Conservation (phyloP, 2,797 vertebrate species). For the Chloroceryle amazona region DNA sequence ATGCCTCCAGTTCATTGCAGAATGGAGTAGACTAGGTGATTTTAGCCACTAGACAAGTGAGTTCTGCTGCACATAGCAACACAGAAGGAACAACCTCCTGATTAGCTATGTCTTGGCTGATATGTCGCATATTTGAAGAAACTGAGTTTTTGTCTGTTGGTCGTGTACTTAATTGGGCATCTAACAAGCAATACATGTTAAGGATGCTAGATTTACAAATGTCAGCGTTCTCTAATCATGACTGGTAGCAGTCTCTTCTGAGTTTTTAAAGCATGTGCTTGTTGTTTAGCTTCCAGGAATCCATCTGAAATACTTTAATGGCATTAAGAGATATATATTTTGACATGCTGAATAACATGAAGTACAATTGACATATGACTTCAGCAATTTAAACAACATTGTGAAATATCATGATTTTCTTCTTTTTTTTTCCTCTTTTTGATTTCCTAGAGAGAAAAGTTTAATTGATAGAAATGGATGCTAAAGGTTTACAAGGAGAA, state of each 20-base stretch:
- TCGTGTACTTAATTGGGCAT: not conserved
- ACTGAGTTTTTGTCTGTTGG: not conserved
- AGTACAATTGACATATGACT: not conserved
- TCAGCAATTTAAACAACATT: not conserved
- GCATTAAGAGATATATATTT: not conserved
- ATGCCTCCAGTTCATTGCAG: not conserved
- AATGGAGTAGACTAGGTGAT: not conserved
- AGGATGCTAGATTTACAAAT: not conserved
- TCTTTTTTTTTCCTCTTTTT: not conserved
- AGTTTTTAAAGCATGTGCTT: not conserved
- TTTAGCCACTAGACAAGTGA: not conserved
- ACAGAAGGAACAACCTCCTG: not conserved
- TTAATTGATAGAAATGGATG: constrained; percentile 69
- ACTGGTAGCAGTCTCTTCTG: not conserved
- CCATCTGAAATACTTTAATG: not conserved
- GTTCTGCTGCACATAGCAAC: not conserved
- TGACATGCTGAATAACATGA: not conserved
- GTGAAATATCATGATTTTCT: not conserved
- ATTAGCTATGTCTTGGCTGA: not conserved
- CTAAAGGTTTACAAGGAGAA: constrained; percentile 17
- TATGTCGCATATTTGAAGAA: not conserved
- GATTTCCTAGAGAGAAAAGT: not conserved
- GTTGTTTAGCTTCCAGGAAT: not conserved
- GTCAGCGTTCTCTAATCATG: not conserved
- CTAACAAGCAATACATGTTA: not conserved